phyloP scores from a whole-genome alignment of 2,888 invertebrate genomes.

The Malthinus flaveolus region DNA sequence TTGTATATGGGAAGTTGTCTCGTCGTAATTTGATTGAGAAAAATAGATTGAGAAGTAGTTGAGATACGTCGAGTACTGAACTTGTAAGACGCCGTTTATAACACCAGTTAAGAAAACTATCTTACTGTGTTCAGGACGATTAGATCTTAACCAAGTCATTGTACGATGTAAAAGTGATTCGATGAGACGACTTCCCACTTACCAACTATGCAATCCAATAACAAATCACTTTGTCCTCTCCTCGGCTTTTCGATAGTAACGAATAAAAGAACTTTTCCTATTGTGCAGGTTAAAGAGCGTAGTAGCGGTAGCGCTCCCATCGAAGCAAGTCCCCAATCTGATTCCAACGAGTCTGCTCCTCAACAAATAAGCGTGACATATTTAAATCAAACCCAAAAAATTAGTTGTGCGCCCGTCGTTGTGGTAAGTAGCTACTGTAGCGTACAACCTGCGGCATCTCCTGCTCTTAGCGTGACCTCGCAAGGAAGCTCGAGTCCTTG shows the following conservation, averaged over 20 bases:
- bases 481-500: conserved; percentile 63
- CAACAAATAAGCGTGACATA: conserved; percentile 60
- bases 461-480: conserved; percentile 61
- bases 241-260: too few species aligned
- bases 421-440: conserved; percentile 62
- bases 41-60: not conserved
- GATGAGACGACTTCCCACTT: too few species aligned
- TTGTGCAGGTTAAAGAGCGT: conserved; percentile 73
- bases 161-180: too few species aligned
- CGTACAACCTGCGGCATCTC: conserved; percentile 58
- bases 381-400: conserved; percentile 57
- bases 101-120: too few species aligned
- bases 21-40: not conserved
- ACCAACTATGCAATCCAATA: too few species aligned
- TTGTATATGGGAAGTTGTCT: not conserved
- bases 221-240: too few species aligned
- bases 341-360: conserved; percentile 39
- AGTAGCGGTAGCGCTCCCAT: conserved; percentile 59
- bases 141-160: too few species aligned
- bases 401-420: conserved; percentile 57
- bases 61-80: not conserved
- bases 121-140: too few species aligned
- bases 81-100: too few species aligned
- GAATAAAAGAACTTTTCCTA: not conserved
- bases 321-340: conserved; percentile 36